phyloP scores from a whole-genome alignment of 2,113 vertebrate genomes.

The Plotosus lineatus region DNA sequence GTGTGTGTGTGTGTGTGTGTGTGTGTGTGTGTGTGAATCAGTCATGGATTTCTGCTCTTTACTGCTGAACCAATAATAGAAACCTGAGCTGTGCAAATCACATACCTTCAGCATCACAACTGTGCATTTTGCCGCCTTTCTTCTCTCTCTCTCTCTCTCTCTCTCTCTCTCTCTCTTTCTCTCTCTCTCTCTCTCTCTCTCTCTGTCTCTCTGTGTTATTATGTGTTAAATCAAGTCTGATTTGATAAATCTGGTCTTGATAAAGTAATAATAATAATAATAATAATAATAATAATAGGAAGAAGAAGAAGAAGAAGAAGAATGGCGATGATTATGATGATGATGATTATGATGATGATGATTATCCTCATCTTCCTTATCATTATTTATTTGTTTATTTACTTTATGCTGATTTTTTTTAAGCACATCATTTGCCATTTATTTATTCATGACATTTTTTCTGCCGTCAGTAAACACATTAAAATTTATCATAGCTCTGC shows the following conservation, averaged over 20 bases:
- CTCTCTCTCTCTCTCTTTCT: no score
- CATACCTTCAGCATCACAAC: conserved; percentile 50
- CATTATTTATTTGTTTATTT: not conserved
- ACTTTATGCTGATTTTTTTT: not conserved
- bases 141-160: conserved; percentile 21
- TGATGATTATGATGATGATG: not conserved
- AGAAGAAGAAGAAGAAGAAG: not conserved
- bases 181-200: no score
- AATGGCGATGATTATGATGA: not conserved
- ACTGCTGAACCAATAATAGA: conserved; percentile 56
- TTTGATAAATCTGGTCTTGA: no score
- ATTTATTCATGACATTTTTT: not conserved
- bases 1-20: conserved; percentile 2
- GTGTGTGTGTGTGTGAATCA: not conserved
- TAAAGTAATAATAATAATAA: no score
- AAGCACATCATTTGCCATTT: not conserved
- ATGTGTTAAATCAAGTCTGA: no score
- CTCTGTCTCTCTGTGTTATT: no score
- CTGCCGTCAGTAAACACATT: not conserved
- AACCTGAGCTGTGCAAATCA: conserved; percentile 50
- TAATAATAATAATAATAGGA: no score
- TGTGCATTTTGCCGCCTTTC: conserved; percentile 54
- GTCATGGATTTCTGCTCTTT: conserved; percentile 28
- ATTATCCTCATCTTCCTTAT: not conserved
- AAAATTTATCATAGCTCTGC: not conserved